Evolutionary conservation across 1,140 invertebrate species (phyloP), one percentile per base, ranked within the genome.

Genomic region (Littorina saxatilis): DNA sequence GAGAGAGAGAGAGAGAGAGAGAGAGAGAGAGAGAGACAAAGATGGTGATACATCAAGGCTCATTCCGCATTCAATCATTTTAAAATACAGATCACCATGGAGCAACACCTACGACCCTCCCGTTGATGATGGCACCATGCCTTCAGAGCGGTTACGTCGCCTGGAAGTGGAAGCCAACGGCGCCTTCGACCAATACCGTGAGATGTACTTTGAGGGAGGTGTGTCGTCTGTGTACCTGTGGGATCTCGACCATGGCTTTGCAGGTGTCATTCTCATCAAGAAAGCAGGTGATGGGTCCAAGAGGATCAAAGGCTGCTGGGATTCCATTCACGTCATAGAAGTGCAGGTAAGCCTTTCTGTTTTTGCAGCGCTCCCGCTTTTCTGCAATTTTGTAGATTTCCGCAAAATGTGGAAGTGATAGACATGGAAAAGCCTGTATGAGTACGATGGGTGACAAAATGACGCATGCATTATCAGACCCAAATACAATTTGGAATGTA

Each of bases 131-230:
- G 99, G 98, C 5, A 97, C 98, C 23, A 96, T 99, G 96, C 99
- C 99, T 39, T 99, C 98, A 29, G 98, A 99, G 89, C 95, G 96
- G 88, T 94, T 99, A 86, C 94, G 99, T 83, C 98, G 98, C 92
- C 93, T 99, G 84, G 99, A 99, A 94, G 95, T 99, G 72, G 98
- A 99, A 91, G 98, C 98, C 0, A 99, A 99, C 93, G 95, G 96
- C 91, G 99, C 99, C 17, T 99, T 99, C 93, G 98, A 99, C 92
- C 97, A 99, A 90, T 99, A 99, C 91, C 95, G 98, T 92, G 98
- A 99, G 93, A 98, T 99, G 96, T 99, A 99, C 93, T 99, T 99
- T 93, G 99, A 99, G 93, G 99, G 99, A 79, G 99, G 99, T 23
- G 97, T 99, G 0, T 99, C 98, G 0, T 99, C 98, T 15, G 99